A percentile compares a stretch with the other conserved stretches of the same genome.
phyloP scores from a whole-genome alignment of 2,888 invertebrate genomes.

The Camponotus fellah region DNA sequence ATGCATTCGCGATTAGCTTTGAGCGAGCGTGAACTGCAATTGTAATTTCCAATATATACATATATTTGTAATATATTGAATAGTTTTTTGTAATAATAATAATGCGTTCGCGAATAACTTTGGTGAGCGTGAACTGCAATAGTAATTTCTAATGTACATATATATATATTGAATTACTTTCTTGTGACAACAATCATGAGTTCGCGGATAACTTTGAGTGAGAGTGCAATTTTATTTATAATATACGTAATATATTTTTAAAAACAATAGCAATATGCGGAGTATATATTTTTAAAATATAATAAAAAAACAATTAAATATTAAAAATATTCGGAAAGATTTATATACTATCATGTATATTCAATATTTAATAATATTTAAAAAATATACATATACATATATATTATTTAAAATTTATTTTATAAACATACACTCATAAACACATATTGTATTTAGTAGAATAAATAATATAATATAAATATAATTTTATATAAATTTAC shows the following conservation, averaged over 20 bases:
- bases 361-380: too few relatives aligned
- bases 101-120: too few relatives aligned
- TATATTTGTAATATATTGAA: neutral
- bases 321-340: too few relatives aligned
- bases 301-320: too few relatives aligned
- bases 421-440: too few relatives aligned
- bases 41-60: neutral
- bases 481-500: neutral
- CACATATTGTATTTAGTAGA: too few relatives aligned
- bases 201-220: neutral
- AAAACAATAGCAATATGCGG: neutral
- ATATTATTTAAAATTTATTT: too few relatives aligned
- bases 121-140: too few relatives aligned
- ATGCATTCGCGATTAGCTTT: neutral
- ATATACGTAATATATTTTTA: neutral
- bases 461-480: neutral
- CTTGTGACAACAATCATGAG: neutral
- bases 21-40: neutral
- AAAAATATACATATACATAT: too few relatives aligned
- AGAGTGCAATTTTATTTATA: neutral
- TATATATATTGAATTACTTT: neutral
- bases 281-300: neutral
- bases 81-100: too few relatives aligned
- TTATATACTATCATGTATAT: too few relatives aligned
- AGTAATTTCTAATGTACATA: too few relatives aligned